Base-by-base conservation (phyloP, 2,113 vertebrate species). In the Lethenteron camtschaticum region DNA sequence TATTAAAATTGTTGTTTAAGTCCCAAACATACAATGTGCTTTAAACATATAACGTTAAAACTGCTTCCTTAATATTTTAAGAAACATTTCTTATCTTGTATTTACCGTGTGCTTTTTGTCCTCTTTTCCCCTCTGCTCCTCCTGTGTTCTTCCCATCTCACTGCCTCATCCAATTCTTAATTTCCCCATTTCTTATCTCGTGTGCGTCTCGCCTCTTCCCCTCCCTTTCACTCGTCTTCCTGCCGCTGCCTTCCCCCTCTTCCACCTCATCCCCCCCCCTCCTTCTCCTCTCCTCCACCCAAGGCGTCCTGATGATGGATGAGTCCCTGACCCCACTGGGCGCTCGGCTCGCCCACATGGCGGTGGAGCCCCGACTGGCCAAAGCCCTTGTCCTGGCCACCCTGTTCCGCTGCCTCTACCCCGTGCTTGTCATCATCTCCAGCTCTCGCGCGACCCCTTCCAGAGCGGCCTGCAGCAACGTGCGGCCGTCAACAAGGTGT, bases 361-460 rank as follows among this genome's bases (percentile, higher is more conserved):
- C 94, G 63, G 90, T 90, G 1, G 94, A 96, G 69, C 92, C 94
- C 1, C 85, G 86, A 55, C 80, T 99, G 74, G 94, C 86, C 4
- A 99, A 99, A 76, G 83, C 86, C 70, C 83, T 99, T 0, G 87
- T 99, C 41, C 76, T 96, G 74, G 83, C 89, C 0, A 79, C 84
- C 75, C 81, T 96, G 78, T 92, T 90, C 79, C 85, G 86, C 11
- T 96, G 94, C 74, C 79, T 85, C 2, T 83, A 89, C 73, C 94
- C 94, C 0, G 79, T 95, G 77, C 78, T 96, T 57, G 83, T 87
- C 18, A 81, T 95, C 0, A 85, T 86, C 1, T 89, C 94, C 71
- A 94, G 87, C 74, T 99, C 74, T 95, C 87, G n/a, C 82, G 85
- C 69, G 92, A 99, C 74, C 94, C 88, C 1, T 99, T 99, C 78